phyloP scores from a whole-genome alignment of 2,113 vertebrate species.

The Silurus glanis region DNA sequence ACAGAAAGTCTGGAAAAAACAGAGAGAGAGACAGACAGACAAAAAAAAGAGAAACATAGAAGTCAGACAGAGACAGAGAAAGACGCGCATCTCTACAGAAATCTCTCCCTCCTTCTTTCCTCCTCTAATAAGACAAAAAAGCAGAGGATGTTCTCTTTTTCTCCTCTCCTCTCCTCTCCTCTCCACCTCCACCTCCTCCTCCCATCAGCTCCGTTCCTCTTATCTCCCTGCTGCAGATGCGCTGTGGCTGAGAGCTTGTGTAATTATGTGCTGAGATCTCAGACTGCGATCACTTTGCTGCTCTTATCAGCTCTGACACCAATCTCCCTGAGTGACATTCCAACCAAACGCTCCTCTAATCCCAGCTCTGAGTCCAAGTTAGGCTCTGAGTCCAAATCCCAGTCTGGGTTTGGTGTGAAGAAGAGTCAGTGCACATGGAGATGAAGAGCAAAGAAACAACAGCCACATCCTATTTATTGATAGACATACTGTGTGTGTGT shows the following conservation, averaged over 20 bases:
- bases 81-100: not conserved
- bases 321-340: slow-evolving; percentile 57
- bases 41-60: too few species aligned
- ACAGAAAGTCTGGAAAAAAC: too few species aligned
- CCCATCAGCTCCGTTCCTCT: slow-evolving; percentile 51
- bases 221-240: slow-evolving; percentile 49
- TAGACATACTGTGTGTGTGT: too few species aligned
- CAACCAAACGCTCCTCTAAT: slow-evolving; percentile 39
- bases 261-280: slow-evolving; percentile 52
- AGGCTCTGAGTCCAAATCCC: slow-evolving; percentile 50
- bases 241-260: slow-evolving; percentile 37
- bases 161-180: slow-evolving; percentile 22
- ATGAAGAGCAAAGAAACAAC: slow-evolving; percentile 18
- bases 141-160: not conserved
- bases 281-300: slow-evolving; percentile 56
- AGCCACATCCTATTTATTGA: too few species aligned
- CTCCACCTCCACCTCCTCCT: slow-evolving; percentile 38
- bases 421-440: slow-evolving; percentile 57
- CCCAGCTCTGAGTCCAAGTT: slow-evolving; percentile 44
- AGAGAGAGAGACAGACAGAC: too few species aligned
- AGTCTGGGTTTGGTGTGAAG: slow-evolving; percentile 50
- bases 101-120: not conserved
- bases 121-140: not conserved
- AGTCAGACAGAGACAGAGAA: not conserved
- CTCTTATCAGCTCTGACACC: slow-evolving; percentile 60